Conservation (phyloP, 2,797 vertebrate genomes). For the Crypturellus tataupa region DNA sequence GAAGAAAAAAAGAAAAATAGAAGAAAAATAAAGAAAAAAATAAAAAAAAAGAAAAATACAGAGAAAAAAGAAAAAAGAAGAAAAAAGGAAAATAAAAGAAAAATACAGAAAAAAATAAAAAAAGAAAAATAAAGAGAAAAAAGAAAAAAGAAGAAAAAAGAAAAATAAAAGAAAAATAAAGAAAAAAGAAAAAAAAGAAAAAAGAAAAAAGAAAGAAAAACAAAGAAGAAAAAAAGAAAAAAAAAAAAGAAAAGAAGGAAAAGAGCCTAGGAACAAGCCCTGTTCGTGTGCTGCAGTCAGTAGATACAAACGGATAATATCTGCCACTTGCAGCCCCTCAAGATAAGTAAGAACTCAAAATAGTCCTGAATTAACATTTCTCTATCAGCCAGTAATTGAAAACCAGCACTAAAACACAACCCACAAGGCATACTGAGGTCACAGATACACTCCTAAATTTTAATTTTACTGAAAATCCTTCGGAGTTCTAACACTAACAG, state of each 20-base stretch:
- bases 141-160: neutral
- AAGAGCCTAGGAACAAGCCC: neutral
- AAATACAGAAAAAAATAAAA: neutral
- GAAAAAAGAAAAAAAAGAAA: neutral
- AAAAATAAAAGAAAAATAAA: neutral
- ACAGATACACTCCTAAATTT: neutral
- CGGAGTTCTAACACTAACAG: accelerated
- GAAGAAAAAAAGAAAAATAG: too few species aligned
- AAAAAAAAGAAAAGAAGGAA: neutral
- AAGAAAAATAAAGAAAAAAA: neutral
- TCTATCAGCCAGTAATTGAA: neutral
- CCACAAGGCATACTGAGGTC: accelerated
- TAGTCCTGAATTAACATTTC: accelerated
- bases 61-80: neutral
- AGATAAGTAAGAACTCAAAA: neutral
- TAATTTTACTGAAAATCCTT: neutral
- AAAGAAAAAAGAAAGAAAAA: neutral
- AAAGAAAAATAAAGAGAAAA: neutral
- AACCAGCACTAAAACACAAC: neutral
- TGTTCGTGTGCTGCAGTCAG: accelerated
- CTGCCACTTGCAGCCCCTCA: neutral
- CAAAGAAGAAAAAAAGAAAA: neutral
- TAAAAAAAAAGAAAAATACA: neutral
- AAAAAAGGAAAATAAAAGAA: neutral
- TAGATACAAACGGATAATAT: neutral